These are phyloP conservation scores for Benitochromis conjunctus DNA, from an alignment of 2,113 vertebrate species.

Conservation along the genomic window DNA sequence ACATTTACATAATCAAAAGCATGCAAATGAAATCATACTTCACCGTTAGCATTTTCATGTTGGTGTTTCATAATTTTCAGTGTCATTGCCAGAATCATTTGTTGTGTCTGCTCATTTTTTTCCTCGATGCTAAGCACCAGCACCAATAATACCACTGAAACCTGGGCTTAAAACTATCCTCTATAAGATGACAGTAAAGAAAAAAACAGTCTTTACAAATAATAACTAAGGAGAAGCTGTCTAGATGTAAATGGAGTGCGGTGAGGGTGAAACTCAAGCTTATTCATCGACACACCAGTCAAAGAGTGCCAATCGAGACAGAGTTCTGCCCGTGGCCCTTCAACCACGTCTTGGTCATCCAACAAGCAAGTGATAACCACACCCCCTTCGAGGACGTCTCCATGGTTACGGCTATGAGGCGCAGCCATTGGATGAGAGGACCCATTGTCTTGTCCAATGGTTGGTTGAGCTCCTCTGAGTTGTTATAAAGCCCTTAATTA, in stretches of 20 bases:
- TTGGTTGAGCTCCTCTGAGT: constrained; percentile 48
- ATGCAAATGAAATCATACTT: constrained; percentile 76
- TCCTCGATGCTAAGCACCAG: background rate
- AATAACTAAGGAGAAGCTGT: background rate
- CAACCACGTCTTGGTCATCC: constrained; percentile 70
- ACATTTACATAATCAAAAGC: constrained; percentile 68
- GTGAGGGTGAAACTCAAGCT: background rate
- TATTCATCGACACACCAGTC: background rate
- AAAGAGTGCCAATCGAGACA: constrained; percentile 46
- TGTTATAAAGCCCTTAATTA: background rate
- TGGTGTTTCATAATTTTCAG: constrained; percentile 17
- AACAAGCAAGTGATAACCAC: constrained; percentile 66
- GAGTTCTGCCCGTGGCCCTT: constrained; percentile 73
- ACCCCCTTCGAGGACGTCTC: constrained; percentile 20
- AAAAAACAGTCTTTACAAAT: background rate
- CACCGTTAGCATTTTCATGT: constrained; percentile 73
- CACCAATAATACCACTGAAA: background rate
- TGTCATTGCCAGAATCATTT: background rate
- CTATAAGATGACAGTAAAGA: background rate
- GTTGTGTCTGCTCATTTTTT: constrained; percentile 68
- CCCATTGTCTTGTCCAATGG: constrained; percentile 44
- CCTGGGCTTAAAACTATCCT: background rate
- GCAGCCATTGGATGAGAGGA: constrained; percentile 48
- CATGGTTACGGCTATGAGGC: constrained; percentile 57
- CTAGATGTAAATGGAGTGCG: background rate